Evolutionary conservation across 2,888 invertebrate species (phyloP).

Genomic region (Malthinus seriepunctatus): DNA sequence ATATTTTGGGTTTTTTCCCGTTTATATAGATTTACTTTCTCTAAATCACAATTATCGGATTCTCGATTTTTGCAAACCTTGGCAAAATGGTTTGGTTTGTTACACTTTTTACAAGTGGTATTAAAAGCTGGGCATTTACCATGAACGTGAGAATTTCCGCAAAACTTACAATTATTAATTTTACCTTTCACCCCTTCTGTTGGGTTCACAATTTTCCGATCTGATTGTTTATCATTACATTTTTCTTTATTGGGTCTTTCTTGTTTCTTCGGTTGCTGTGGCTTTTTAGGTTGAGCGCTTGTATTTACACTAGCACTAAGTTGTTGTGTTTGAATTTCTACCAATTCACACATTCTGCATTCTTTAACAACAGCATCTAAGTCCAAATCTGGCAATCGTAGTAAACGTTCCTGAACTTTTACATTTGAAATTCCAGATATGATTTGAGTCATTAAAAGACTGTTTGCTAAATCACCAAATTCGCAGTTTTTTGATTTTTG

Average conservation of each 20-base stretch:
- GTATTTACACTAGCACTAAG: not conserved
- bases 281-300: not conserved
- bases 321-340: slow-evolving; percentile 5
- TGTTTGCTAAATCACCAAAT: slow-evolving; percentile 25
- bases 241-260: not conserved
- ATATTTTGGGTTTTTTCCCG: too few relatives aligned
- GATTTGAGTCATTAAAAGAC: slow-evolving; percentile 18
- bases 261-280: not conserved
- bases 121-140: slow-evolving; percentile 13
- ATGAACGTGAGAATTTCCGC: slow-evolving; percentile 3
- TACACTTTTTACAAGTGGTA: slow-evolving; percentile 5
- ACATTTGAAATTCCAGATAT: slow-evolving; percentile 9
- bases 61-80: slow-evolving; percentile 8
- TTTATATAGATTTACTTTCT: too few relatives aligned
- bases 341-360: slow-evolving; percentile 2
- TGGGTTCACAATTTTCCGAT: not conserved
- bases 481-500: slow-evolving; percentile 18
- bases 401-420: not conserved
- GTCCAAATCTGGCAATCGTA: slow-evolving; percentile 5
- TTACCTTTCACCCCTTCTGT: not conserved
- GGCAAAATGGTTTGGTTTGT: slow-evolving; percentile 13
- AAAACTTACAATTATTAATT: slow-evolving; percentile 10
- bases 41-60: too few relatives aligned
- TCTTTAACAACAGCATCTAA: slow-evolving; percentile 8
- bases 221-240: not conserved